Conservation (phyloP, 1,140 invertebrate species). For the Drosophila truncata region DNA sequence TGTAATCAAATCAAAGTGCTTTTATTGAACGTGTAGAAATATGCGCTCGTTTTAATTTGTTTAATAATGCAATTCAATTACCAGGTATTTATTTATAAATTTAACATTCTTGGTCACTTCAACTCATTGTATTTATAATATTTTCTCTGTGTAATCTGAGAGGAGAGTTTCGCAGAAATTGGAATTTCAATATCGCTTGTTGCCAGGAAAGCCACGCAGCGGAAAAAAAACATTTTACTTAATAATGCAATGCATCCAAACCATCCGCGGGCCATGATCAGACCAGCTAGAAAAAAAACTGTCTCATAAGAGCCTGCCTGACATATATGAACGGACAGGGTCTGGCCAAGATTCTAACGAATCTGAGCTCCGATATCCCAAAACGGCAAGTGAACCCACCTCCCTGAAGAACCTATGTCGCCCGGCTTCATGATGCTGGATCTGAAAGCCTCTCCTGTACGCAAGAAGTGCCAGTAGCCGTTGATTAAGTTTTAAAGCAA, state of each 20-base stretch:
- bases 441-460: constrained; percentile 5
- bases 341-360: constrained; percentile 15
- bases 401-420: too few species aligned
- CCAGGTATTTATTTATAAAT: not conserved
- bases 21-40: not conserved
- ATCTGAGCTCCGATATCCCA: constrained; percentile 4
- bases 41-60: not conserved
- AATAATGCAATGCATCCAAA: not conserved
- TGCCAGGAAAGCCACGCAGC: constrained; percentile 5
- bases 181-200: constrained; percentile 44
- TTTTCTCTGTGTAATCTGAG: constrained; percentile 17
- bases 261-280: constrained; percentile 20
- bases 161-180: constrained; percentile 10
- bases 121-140: not conserved
- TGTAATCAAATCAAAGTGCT: not conserved
- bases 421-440: constrained; percentile 44
- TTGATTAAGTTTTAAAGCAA: constrained; percentile 43
- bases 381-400: not conserved
- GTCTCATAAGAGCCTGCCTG: too few species aligned
- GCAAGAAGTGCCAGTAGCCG: constrained; percentile 10
- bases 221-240: not conserved
- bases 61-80: not conserved
- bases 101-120: not conserved
- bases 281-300: constrained; percentile 4
- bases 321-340: not conserved